phyloP scores from a whole-genome alignment of 1,140 invertebrate genomes.

The Diploscapter pachys region DNA sequence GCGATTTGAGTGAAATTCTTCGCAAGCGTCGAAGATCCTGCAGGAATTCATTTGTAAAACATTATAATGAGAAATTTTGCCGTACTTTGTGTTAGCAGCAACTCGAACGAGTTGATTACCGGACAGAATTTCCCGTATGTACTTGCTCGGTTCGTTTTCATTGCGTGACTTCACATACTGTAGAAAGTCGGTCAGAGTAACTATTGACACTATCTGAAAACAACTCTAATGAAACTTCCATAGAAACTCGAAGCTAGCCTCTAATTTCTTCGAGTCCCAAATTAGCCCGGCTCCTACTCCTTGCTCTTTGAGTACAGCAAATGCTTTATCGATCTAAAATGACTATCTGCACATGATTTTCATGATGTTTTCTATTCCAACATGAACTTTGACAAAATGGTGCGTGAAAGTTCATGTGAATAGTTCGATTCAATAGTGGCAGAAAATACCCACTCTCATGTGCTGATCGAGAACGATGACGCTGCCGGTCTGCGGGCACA shows the following conservation, averaged over 20 bases:
- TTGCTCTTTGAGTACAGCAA: conserved; percentile 5
- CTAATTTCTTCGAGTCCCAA: conserved; percentile 17
- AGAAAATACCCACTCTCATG: not conserved
- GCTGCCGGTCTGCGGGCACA: not conserved
- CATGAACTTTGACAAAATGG: not conserved
- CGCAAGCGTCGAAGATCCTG: conserved; percentile 17
- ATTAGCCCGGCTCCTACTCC: conserved; percentile 16
- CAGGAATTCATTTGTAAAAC: conserved; percentile 1
- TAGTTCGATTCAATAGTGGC: too few relatives aligned
- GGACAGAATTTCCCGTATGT: not conserved
- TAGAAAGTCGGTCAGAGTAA: conserved; percentile 20
- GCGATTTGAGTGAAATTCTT: not conserved
- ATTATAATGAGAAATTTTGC: not conserved
- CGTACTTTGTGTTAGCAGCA: conserved; percentile 2
- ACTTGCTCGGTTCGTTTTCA: not conserved
- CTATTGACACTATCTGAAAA: conserved; percentile 23
- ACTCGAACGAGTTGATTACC: not conserved
- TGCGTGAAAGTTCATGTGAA: too few relatives aligned
- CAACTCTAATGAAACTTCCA: not conserved
- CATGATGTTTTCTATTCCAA: not conserved
- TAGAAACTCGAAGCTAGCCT: not conserved
- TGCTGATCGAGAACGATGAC: conserved; percentile 13
- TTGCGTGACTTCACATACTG: conserved; percentile 11
- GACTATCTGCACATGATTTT: not conserved
- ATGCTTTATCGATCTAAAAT: conserved; percentile 28